phyloP scores from a whole-genome alignment of 2,113 vertebrate genomes.

The Atherinomorus stipes region DNA sequence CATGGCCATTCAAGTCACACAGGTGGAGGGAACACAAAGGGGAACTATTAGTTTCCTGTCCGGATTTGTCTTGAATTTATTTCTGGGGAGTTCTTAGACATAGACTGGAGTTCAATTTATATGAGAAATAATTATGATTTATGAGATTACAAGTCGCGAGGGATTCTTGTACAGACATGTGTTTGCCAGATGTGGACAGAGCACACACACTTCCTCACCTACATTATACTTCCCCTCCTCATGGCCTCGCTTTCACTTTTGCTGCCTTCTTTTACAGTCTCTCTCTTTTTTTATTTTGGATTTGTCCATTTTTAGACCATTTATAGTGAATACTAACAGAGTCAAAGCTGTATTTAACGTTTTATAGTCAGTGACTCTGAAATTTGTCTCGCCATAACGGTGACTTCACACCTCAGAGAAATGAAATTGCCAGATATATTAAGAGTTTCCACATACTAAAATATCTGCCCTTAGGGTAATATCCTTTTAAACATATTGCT shows the following conservation, averaged over 20 bases:
- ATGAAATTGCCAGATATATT: slow-evolving; percentile 15
- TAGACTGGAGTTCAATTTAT: not conserved
- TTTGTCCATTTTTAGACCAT: slow-evolving; percentile 4
- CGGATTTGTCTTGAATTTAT: not conserved
- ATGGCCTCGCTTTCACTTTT: slow-evolving; percentile 5
- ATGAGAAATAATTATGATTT: slow-evolving; percentile 26
- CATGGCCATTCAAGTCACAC: not conserved
- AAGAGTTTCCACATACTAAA: slow-evolving; percentile 27
- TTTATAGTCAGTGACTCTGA: slow-evolving; percentile 23
- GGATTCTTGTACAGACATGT: slow-evolving; percentile 43
- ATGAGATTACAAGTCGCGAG: slow-evolving; percentile 39
- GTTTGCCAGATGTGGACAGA: slow-evolving; percentile 58
- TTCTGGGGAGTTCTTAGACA: not conserved
- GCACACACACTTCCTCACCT: slow-evolving; percentile 7
- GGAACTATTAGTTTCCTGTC: not conserved
- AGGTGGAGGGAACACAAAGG: not conserved
- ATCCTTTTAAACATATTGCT: slow-evolving; percentile 33
- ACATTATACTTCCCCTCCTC: not conserved
- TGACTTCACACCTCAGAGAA: slow-evolving; percentile 13
- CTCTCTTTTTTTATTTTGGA: not conserved
- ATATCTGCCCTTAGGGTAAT: slow-evolving; percentile 26
- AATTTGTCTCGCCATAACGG: slow-evolving; percentile 15
- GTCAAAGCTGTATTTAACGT: not conserved
- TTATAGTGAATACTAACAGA: not conserved
- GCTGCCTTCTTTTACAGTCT: slow-evolving; percentile 8